Percentiles rank a stretch among this genome's conserved stretches.
phyloP scores from a whole-genome alignment of 1,140 invertebrate genomes.

The Tetragnatha versicolor region DNA sequence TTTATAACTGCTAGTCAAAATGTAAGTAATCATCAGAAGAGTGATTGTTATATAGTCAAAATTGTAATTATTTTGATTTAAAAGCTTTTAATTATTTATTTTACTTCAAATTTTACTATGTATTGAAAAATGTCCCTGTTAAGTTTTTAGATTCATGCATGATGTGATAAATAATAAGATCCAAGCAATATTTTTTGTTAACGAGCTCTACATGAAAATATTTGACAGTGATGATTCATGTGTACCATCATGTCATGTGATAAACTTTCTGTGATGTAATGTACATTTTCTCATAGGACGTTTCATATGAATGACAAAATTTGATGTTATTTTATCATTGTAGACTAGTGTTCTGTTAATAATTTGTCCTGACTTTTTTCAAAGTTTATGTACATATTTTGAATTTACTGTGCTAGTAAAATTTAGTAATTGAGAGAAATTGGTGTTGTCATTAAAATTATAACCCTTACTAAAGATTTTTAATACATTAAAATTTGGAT shows the following conservation, averaged over 20 bases:
- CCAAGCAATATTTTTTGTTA: not conserved
- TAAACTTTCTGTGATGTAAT: conserved; percentile 54
- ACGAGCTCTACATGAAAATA: conserved; percentile 32
- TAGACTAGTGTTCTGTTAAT: conserved; percentile 49
- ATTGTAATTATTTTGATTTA: too few species aligned
- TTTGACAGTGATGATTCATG: conserved; percentile 40
- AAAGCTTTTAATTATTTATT: too few species aligned
- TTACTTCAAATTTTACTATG: too few species aligned
- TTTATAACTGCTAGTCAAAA: too few species aligned
- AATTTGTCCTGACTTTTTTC: conserved; percentile 24
- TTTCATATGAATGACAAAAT: conserved; percentile 47
- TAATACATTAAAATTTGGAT: too few species aligned
- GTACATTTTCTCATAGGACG: conserved; percentile 34
- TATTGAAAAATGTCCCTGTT: too few species aligned
- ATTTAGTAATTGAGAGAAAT: not conserved
- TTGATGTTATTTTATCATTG: conserved; percentile 52
- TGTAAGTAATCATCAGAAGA: too few species aligned
- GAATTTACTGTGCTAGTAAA: conserved; percentile 43
- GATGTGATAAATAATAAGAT: too few species aligned
- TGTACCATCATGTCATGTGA: conserved; percentile 48
- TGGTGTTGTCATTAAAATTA: too few species aligned
- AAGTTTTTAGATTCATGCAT: too few species aligned
- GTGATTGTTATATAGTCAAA: too few species aligned
- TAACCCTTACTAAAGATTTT: too few species aligned
- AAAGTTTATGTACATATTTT: conserved; percentile 30